phyloP scores from a whole-genome alignment of 2,797 vertebrate species.

The Leptatherina wallacei region DNA sequence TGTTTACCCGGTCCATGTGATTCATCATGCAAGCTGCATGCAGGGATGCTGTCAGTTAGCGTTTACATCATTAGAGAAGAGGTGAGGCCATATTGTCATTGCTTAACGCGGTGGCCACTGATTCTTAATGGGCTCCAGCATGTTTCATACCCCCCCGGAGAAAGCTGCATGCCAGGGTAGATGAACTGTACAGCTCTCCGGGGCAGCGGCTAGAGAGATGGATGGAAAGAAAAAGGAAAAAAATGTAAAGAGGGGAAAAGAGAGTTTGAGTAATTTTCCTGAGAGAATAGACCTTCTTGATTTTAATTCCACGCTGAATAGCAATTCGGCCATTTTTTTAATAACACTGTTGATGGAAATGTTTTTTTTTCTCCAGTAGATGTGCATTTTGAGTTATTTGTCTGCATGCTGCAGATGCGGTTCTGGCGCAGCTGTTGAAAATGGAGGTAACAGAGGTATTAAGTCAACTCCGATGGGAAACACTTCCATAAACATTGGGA shows the following conservation, averaged over 20 bases:
- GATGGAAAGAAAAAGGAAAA: not conserved
- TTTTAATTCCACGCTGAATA: not conserved
- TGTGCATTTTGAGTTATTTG: slow-evolving; percentile 26
- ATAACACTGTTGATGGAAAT: not conserved
- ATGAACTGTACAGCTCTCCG: slow-evolving; percentile 46
- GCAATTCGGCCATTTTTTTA: not conserved
- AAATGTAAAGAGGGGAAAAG: not conserved
- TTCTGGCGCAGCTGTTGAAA: slow-evolving; percentile 57
- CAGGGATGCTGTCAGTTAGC: slow-evolving; percentile 64
- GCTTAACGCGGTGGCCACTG: slow-evolving; percentile 65
- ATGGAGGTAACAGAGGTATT: slow-evolving; percentile 43
- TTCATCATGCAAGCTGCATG: slow-evolving; percentile 65
- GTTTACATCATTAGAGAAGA: slow-evolving; percentile 72
- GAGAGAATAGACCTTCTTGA: not conserved
- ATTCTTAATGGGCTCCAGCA: slow-evolving; percentile 71
- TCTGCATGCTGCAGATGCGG: slow-evolving; percentile 52
- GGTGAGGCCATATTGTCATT: slow-evolving; percentile 64
- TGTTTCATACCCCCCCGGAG: slow-evolving; percentile 64
- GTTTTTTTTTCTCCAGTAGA: not conserved
- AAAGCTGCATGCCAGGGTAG: slow-evolving; percentile 58
- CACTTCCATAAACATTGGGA: slow-evolving; percentile 36
- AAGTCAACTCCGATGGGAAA: slow-evolving; percentile 51
- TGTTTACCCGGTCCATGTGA: slow-evolving; percentile 56
- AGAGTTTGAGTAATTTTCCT: too few species aligned
- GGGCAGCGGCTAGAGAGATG: slow-evolving; percentile 2